Conservation (phyloP, 1,140 invertebrate species). For the Rhyzopertha dominica region DNA sequence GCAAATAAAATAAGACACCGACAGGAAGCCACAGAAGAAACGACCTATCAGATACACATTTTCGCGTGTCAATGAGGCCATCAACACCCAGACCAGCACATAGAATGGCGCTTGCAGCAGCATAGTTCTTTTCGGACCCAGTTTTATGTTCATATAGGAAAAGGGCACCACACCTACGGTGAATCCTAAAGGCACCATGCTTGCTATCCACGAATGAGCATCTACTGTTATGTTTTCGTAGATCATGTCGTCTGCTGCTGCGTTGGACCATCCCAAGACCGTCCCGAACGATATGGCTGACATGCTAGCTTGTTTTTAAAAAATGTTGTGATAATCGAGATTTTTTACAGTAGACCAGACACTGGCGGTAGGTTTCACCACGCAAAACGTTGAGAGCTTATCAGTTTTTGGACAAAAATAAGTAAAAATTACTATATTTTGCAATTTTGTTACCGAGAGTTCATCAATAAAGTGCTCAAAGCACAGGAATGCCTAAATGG, state of each 20-base stretch:
- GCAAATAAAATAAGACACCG: conserved; percentile 16
- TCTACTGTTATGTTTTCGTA: not conserved
- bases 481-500: too few species aligned
- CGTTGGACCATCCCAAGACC: conserved; percentile 21
- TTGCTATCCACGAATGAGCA: conserved; percentile 7
- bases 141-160: conserved; percentile 14
- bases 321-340: not conserved
- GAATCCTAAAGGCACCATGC: conserved; percentile 20
- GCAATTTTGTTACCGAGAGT: too few species aligned
- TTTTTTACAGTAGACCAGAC: not conserved
- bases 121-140: conserved; percentile 24
- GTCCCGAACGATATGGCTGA: conserved; percentile 21
- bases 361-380: not conserved
- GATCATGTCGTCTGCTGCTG: conserved; percentile 4
- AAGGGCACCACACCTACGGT: conserved; percentile 15
- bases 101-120: conserved; percentile 18
- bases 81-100: conserved; percentile 14
- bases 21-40: conserved; percentile 24
- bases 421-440: not conserved
- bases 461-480: too few species aligned
- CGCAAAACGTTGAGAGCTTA: not conserved
- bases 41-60: conserved; percentile 7
- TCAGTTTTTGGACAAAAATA: not conserved
- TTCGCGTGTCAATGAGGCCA: conserved; percentile 1
- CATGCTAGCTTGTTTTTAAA: conserved; percentile 19